Conservation (phyloP, 2,797 vertebrate species). For the Acrossocheilus wenchowensis region DNA sequence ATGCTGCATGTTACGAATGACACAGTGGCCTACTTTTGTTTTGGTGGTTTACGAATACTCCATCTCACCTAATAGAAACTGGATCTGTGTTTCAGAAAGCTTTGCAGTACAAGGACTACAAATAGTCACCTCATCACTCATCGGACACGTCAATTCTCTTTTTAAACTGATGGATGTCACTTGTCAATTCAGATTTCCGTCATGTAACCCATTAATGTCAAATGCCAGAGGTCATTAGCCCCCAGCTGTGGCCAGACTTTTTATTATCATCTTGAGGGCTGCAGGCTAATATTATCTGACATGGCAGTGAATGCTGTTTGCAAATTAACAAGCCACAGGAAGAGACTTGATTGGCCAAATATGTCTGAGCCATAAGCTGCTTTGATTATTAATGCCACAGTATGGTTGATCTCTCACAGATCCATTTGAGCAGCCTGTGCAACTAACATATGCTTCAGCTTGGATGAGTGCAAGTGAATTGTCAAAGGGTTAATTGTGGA, state of each 20-base stretch:
- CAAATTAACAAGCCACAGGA: constrained; percentile 36
- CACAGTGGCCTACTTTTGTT: constrained; percentile 39
- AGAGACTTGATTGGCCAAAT: constrained; percentile 35
- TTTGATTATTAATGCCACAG: constrained; percentile 50
- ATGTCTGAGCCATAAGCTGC: constrained; percentile 40
- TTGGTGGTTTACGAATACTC: background rate
- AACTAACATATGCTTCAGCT: constrained; percentile 69
- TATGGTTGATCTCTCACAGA: constrained; percentile 59
- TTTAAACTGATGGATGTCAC: constrained; percentile 23
- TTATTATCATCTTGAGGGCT: constrained; percentile 30
- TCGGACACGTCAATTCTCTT: background rate
- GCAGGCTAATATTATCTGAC: constrained; percentile 29
- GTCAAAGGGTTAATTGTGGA: constrained; percentile 72
- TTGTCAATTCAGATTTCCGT: constrained; percentile 36
- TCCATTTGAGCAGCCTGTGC: constrained; percentile 57
- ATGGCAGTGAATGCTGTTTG: constrained; percentile 33
- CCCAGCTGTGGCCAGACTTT: constrained; percentile 33
- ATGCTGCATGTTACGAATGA: background rate
- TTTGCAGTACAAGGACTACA: constrained; percentile 1
- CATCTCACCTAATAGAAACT: constrained; percentile 4
- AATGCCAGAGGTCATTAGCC: constrained; percentile 43
- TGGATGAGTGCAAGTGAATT: constrained; percentile 62
- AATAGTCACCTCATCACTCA: background rate
- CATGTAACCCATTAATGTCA: constrained; percentile 20
- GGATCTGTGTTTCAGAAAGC: background rate